phyloP scores from a whole-genome alignment of 2,888 invertebrate species.

The Andrena minutula region DNA sequence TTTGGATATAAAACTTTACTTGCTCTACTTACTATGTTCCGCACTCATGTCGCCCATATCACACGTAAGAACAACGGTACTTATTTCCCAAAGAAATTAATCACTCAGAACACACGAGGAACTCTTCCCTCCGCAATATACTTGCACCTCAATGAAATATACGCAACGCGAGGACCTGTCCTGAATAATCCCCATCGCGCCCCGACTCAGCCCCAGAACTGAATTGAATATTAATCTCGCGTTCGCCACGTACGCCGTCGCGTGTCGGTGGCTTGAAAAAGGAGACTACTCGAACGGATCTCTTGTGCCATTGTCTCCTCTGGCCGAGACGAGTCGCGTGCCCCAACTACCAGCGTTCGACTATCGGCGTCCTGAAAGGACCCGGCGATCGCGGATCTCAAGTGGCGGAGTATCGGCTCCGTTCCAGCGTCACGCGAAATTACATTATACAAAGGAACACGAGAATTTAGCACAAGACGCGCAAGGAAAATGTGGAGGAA shows the following conservation, averaged over 20 bases:
- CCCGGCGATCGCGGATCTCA: conserved; percentile 14
- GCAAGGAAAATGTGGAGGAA: conserved; percentile 37
- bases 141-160: too few species aligned
- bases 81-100: not conserved
- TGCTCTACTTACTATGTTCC: conserved; percentile 20
- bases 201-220: not conserved
- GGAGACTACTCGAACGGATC: not conserved
- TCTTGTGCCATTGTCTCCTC: not conserved
- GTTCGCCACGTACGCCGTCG: not conserved
- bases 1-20: not conserved
- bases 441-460: conserved; percentile 19
- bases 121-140: too few species aligned
- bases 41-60: conserved; percentile 4
- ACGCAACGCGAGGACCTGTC: too few species aligned
- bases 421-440: conserved; percentile 22
- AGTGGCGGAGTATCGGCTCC: conserved; percentile 11
- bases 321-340: conserved; percentile 13
- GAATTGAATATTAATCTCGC: conserved; percentile 4
- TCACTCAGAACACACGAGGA: not conserved
- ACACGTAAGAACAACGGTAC: not conserved
- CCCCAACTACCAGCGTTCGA: conserved; percentile 16
- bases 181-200: too few species aligned
- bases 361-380: conserved; percentile 18
- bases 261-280: not conserved
- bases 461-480: conserved; percentile 37